Evolutionary conservation across 1,140 invertebrate species (phyloP).

Genomic region (Agrypnia vestita): DNA sequence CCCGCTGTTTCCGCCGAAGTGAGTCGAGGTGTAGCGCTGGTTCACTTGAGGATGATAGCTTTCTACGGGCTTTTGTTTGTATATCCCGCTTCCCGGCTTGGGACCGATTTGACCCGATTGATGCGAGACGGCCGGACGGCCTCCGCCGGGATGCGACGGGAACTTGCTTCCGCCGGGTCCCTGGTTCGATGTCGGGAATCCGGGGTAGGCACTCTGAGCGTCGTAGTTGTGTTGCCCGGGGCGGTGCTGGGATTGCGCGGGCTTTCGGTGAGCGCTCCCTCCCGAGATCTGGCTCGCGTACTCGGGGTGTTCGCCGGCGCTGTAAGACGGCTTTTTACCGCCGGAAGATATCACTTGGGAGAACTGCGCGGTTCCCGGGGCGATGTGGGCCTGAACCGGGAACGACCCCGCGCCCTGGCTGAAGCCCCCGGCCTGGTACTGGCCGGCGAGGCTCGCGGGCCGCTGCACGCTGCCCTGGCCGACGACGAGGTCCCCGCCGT

Average conservation of each 20-base stretch:
- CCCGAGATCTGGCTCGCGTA: constrained; percentile 7
- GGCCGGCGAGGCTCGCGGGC: constrained; percentile 19
- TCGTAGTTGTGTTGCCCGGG: not conserved
- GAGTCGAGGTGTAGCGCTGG: not conserved
- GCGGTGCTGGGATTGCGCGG: not conserved
- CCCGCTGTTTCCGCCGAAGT: constrained; percentile 8
- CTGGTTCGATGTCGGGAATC: not conserved
- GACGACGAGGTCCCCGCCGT: constrained; percentile 45
- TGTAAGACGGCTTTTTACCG: constrained; percentile 21
- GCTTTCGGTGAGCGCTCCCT: constrained; percentile 2
- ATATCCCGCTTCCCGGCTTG: not conserved
- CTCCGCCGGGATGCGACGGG: not conserved
- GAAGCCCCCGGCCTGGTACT: constrained; percentile 2
- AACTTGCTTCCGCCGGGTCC: constrained; percentile 1
- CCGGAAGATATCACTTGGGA: constrained; percentile 33
- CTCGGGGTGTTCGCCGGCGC: constrained; percentile 24
- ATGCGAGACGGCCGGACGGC: not conserved
- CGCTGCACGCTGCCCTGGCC: constrained; percentile 52
- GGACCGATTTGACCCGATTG: not conserved
- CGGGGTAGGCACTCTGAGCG: constrained; percentile 7
- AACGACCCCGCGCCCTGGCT: constrained; percentile 22
- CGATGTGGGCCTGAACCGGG: constrained; percentile 33
- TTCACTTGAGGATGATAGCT: not conserved
- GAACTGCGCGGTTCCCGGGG: constrained; percentile 19
- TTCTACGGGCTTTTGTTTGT: constrained; percentile 7